Base-by-base conservation (phyloP, 2,888 invertebrate species). In the Aleiodes leptofemur region DNA sequence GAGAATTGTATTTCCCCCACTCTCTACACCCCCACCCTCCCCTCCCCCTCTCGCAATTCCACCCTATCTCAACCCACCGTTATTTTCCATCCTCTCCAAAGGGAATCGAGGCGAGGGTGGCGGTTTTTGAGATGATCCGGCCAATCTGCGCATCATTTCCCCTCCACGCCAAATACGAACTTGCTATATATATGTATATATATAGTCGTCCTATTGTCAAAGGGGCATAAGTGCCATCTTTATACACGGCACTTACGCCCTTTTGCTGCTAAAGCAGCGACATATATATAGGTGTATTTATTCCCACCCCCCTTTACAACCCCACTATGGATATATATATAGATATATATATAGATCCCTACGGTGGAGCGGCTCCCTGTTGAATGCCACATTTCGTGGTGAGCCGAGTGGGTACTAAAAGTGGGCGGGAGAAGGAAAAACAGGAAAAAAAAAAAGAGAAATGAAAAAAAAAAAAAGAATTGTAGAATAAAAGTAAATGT, bases 81-180 rank as follows among this genome's bases (percentile, higher is more conserved):
- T 14, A 64, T 59, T 43, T 57, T 34, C 34, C 72, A 48, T 34
- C n/a, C 29, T 38, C 43, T 43, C 43, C 43, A 43, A 43, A 56
- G 64, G 61, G 70, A 29, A 57, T 53, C 23, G 56, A 73, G 73
- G 70, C 59, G 75, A 59, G 83, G 84, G 83, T 84, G 87, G 86
- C 84, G 87, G 86, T 88, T 88, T 89, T 88, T 86, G 88, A 89
- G 89, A 90, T 90, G 89, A 90, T 89, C 89, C 88, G 87, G 89
- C 89, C 88, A 89, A 89, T 88, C 89, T 90, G 90, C 90, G 90
- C 89, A 89, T 89, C 88, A 88, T 88, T 89, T 88, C 85, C 87
- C 86, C 76, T 77, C 81, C 79, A 78, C 78, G 77, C 77, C 76
- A 77, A 34, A 34, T 75, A 23, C 73, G 73, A 72, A 79, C 16